phyloP scores from a whole-genome alignment of 2,797 vertebrate species.

The Miichthys miiuy region DNA sequence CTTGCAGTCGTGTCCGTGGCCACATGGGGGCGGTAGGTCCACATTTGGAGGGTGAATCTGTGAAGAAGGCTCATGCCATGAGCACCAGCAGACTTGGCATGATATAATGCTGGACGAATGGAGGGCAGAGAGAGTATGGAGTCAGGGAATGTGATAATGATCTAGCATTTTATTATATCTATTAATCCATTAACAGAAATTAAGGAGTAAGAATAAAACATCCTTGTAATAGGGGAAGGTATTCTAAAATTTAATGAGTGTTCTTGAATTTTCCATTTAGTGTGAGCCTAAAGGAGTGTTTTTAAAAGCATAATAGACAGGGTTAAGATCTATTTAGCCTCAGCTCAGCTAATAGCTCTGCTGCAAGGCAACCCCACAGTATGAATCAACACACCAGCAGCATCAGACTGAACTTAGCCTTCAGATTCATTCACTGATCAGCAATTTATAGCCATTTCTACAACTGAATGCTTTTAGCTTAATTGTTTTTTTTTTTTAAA shows the following conservation, averaged over 20 bases:
- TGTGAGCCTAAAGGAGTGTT: background rate
- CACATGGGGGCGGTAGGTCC: constrained; percentile 67
- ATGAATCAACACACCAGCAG: background rate
- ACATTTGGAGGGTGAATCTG: background rate
- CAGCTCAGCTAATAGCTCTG: background rate
- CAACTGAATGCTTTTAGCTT: constrained; percentile 20
- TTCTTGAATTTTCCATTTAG: constrained; percentile 6
- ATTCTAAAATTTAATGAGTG: background rate
- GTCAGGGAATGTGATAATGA: constrained; percentile 21
- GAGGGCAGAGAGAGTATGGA: constrained; percentile 10
- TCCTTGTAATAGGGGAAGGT: background rate
- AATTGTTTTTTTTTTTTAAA: constrained; percentile 8
- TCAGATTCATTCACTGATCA: constrained; percentile 18
- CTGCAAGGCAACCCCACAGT: constrained; percentile 13
- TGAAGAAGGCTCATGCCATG: background rate
- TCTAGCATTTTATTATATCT: background rate
- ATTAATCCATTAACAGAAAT: constrained; percentile 6
- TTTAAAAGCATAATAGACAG: background rate
- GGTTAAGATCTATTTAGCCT: constrained; percentile 3
- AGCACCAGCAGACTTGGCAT: constrained; percentile 5
- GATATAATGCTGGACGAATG: constrained; percentile 10
- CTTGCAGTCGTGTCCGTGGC: constrained; percentile 6
- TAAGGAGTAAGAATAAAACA: constrained; percentile 7
- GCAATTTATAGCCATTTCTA: constrained; percentile 1
- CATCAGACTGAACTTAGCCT: background rate